phyloP scores from a whole-genome alignment of 2,888 invertebrate species.

The Microdon myrmicae region DNA sequence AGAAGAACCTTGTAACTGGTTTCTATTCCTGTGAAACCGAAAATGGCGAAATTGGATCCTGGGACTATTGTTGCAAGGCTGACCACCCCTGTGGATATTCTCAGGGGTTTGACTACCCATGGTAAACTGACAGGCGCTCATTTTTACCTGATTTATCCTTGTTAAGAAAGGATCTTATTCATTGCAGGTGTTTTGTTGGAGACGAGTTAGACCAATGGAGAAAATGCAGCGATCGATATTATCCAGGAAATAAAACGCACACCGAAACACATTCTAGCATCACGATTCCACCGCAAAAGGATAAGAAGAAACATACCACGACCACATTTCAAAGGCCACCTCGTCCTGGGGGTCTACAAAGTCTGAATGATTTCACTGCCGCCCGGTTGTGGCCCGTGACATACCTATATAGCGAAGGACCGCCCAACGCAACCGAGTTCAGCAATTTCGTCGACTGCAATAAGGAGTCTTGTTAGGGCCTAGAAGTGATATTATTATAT shows the following conservation, averaged over 20 bases:
- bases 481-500: constrained; percentile 35
- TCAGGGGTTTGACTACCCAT: constrained; percentile 82
- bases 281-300: constrained; percentile 62
- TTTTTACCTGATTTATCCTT: background rate
- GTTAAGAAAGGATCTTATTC: background rate
- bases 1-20: constrained; percentile 78
- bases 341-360: constrained; percentile 63
- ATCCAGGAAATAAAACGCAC: constrained; percentile 68
- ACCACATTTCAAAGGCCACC: constrained; percentile 64
- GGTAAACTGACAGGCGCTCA: constrained; percentile 69
- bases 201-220: constrained; percentile 83
- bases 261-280: constrained; percentile 64
- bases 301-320: constrained; percentile 56
- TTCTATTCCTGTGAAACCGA: constrained; percentile 89
- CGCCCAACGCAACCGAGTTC: constrained; percentile 76
- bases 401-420: constrained; percentile 81
- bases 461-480: constrained; percentile 64
- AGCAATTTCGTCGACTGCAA: constrained; percentile 68
- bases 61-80: constrained; percentile 89
- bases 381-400: constrained; percentile 80
- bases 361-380: constrained; percentile 65
- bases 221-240: constrained; percentile 86
- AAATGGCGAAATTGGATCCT: constrained; percentile 74
- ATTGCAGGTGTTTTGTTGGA: constrained; percentile 85
- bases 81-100: constrained; percentile 86